Base-by-base conservation (phyloP, 2,888 invertebrate genomes). In the Amphimallon solstitiale region DNA sequence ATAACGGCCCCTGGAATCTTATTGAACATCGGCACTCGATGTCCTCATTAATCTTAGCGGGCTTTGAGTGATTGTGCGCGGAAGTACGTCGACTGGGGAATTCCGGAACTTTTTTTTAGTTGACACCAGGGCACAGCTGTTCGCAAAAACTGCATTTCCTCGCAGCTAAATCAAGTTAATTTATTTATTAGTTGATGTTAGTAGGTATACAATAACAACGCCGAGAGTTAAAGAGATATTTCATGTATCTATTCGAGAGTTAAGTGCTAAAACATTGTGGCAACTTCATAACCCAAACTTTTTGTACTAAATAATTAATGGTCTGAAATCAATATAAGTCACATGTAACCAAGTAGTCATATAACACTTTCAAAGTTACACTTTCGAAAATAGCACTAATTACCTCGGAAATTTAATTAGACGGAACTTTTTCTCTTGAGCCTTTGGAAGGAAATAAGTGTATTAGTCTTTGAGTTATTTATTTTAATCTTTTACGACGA, bases 11-110 rank as follows among this genome's bases (percentile, higher is more conserved):
- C 43, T n/a, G 21, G 43, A 54, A 63, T 63, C 63, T 46, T 52
- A 63, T 63, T 63, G 63, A 63, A 46, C 43, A 40, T 45, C 45
- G 54, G 46, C 63, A 54, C 46, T 54, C 63, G 54, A 63, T 63
- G 54, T 63, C 54, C 51, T 63, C 63, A 63, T 63, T 54, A 63
- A 46, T 63, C 63, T 54, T 63, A 56, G 40, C 56, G 56, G 56
- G 14, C 56, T 56, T 40, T 56, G 56, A 56, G 56, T 56, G 56
- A 56, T 43, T 56, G 56, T 23, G 56, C 40, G 40, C 43, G 56
- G 56, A 56, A 56, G 43, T 56, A 40, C 43, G 23, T 40, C 6
- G 56, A 40, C 37, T 12, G 21, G 56, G 5, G 15, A 56, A 56
- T 56, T 56, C 40, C 56, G 40, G 56, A 14, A 15, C 43, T 56